A percentile compares a stretch with the other conserved stretches of the same genome.
These are phyloP conservation scores for Porites lobata DNA, from an alignment of 92 coral and sea anemone genomes.

Conservation along the genomic window DNA sequence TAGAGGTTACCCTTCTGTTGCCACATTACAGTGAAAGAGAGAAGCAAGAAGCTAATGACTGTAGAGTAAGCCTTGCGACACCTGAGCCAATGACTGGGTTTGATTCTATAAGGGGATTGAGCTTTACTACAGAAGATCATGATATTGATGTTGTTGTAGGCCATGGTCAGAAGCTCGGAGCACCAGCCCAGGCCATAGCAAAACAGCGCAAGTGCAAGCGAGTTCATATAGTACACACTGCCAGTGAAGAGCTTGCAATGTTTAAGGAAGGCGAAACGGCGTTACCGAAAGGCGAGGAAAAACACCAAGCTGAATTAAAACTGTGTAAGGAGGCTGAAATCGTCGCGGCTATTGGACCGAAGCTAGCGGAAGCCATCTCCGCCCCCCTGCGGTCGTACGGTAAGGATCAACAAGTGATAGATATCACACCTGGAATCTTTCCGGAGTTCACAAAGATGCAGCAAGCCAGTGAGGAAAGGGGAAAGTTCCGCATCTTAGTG, in stretches of 20 bases:
- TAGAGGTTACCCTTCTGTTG: background rate
- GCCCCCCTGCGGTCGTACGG: background rate
- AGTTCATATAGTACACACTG: conserved; percentile 19
- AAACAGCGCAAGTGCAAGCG: background rate
- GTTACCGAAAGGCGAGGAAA: background rate
- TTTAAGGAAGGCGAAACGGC: background rate
- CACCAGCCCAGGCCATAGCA: background rate
- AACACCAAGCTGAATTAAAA: background rate
- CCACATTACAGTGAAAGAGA: background rate
- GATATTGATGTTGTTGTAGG: conserved; percentile 4
- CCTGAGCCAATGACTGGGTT: background rate
- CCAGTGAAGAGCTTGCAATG: conserved; percentile 23
- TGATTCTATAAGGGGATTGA: background rate
- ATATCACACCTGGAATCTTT: conserved; percentile 10
- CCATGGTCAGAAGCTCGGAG: conserved; percentile 14
- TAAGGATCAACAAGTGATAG: background rate
- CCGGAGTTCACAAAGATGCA: background rate
- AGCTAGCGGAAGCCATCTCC: background rate
- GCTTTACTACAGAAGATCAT: background rate
- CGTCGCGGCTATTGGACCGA: conserved; percentile 14
- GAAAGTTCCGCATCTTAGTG: background rate
- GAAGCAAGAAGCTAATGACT: background rate
- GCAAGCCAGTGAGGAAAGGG: background rate
- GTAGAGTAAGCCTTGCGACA: background rate
- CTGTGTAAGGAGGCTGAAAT: background rate